phyloP scores from a whole-genome alignment of 2,797 vertebrate species.

The Emydoidea blandingii region DNA sequence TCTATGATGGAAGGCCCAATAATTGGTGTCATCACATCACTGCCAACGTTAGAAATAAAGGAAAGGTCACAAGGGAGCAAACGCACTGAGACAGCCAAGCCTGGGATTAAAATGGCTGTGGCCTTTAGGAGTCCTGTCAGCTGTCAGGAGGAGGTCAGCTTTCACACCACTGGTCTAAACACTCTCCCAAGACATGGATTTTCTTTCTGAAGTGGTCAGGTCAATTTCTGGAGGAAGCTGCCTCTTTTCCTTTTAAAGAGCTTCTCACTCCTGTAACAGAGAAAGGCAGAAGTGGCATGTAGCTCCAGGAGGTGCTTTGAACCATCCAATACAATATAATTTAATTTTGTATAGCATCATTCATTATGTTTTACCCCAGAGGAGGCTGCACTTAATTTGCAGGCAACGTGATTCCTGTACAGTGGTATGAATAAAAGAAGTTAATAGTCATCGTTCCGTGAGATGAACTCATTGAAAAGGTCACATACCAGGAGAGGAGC shows the following conservation, averaged over 20 bases:
- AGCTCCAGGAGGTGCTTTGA: slow-evolving; percentile 42
- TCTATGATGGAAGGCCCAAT: slow-evolving; percentile 50
- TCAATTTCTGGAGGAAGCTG: background rate
- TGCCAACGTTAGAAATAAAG: slow-evolving; percentile 1
- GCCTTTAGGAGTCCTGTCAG: slow-evolving; percentile 1
- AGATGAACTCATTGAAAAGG: background rate
- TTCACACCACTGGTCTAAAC: slow-evolving; percentile 12
- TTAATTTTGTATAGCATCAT: slow-evolving; percentile 44
- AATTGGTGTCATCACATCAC: background rate
- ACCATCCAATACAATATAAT: slow-evolving; percentile 32
- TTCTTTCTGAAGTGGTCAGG: background rate
- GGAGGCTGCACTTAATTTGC: slow-evolving; percentile 52
- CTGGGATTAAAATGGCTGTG: slow-evolving; percentile 7
- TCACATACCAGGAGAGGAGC: background rate
- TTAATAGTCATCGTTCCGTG: background rate
- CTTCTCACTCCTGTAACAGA: background rate
- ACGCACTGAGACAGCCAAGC: background rate
- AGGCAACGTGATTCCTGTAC: slow-evolving; percentile 12
- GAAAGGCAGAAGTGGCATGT: slow-evolving; percentile 1
- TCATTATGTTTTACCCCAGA: slow-evolving; percentile 44
- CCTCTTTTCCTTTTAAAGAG: background rate
- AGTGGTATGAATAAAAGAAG: background rate
- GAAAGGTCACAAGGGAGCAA: slow-evolving; percentile 21
- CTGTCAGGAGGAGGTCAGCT: slow-evolving; percentile 24
- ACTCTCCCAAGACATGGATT: background rate